Base-by-base conservation (phyloP, 2,113 vertebrate genomes). In the Chamaea fasciata region DNA sequence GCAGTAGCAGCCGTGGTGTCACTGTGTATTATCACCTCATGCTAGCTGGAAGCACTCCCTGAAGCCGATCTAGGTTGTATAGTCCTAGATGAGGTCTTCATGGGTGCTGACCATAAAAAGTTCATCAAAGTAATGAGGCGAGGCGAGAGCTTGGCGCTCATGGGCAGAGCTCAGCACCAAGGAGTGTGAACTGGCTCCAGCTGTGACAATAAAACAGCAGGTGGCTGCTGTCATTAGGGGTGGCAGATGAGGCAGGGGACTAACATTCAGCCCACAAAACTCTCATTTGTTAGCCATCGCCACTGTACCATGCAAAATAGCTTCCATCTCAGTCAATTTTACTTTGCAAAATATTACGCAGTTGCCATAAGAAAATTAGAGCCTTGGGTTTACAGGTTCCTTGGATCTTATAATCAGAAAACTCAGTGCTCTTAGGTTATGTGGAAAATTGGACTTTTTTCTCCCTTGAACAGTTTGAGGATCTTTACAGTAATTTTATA, bases 121-220 rank as follows among this genome's bases (percentile, higher is more conserved):
- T 99, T 99, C 99, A 99, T 99, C 99, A 99, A 98, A 98, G 99
- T 99, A 99, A 99, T 99, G 99, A 99, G 99, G 98, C 99, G 98
- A 97, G 95, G 96, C 96, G 98, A 98, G 97, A 95, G 98, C 98
- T 97, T 98, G 98, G 97, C 96, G 98, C 98, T 98, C 97, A 96
- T 98, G 98, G 98, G 98, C 98, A 98, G 98, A 98, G 97, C 97
- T 98, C 98, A 98, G 98, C 99, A 99, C 98, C 98, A 98, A 99
- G 98, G 98, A 98, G 98, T 99, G 98, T 98, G 98, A 98, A 98
- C 98, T 50, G 96, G 98, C 98, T 99, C 99, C 99, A 99, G 99
- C 99, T 99, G 99, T 98, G 99, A 99, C 99, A 99, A 99, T 99
- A 99, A 99, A 99, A 99, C 99, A 99, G 99, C 99, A 99, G 99